Evolutionary conservation across 2,888 invertebrate genomes (phyloP).

Genomic region (Siphlonurus alternatus): DNA sequence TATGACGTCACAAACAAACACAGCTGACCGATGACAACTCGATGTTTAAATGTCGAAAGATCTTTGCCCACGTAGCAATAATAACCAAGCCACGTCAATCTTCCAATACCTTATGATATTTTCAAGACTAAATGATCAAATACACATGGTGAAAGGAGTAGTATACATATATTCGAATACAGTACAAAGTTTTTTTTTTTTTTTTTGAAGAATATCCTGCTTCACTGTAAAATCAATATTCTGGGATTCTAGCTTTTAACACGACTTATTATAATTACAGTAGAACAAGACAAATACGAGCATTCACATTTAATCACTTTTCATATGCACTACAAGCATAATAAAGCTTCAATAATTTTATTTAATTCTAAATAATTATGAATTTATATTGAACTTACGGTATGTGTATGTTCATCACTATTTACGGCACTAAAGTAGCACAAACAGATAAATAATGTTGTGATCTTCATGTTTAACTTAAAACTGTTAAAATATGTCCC

Average conservation of each 20-base stretch:
- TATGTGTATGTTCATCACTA: conserved; percentile 61
- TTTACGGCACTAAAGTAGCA: conserved; percentile 14
- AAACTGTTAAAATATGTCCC: conserved; percentile 8
- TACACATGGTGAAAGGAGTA: not conserved
- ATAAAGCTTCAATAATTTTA: too few relatives aligned
- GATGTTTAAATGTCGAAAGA: not conserved
- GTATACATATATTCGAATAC: not conserved
- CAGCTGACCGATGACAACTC: not conserved
- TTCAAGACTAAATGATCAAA: too few relatives aligned
- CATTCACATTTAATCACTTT: too few relatives aligned
- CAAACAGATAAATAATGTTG: conserved; percentile 10
- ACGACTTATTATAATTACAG: too few relatives aligned
- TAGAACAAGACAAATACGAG: too few relatives aligned
- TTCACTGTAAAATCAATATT: too few relatives aligned
- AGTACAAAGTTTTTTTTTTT: too few relatives aligned
- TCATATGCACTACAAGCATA: too few relatives aligned
- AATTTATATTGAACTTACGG: conserved; percentile 35
- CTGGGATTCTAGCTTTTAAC: too few relatives aligned
- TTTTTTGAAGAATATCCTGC: too few relatives aligned
- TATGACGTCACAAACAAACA: not conserved
- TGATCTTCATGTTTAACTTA: conserved; percentile 12
- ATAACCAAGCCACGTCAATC: not conserved
- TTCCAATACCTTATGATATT: too few relatives aligned
- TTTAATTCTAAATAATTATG: too few relatives aligned
- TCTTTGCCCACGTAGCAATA: not conserved